Percentiles rank a stretch among this genome's conserved stretches.
Evolutionary conservation across 2,888 invertebrate genomes (phyloP).

Genomic region (Drosophila robusta): DNA sequence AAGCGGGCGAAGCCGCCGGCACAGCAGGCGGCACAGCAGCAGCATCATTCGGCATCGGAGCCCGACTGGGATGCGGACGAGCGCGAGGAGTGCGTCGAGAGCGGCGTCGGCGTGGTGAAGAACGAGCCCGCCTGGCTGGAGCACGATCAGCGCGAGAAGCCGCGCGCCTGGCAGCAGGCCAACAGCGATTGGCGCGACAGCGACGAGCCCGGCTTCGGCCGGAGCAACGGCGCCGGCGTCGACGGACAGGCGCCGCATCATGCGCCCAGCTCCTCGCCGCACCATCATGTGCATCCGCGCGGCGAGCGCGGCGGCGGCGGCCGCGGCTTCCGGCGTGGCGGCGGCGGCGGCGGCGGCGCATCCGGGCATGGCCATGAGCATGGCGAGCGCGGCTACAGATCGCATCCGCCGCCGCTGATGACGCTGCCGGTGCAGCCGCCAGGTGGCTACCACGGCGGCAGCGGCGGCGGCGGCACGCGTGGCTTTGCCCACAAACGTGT

Average conservation of each 20-base stretch:
- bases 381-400: conserved; percentile 77
- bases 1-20: conserved; percentile 63
- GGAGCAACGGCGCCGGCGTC: conserved; percentile 40
- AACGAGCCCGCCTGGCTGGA: conserved; percentile 71
- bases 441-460: conserved; percentile 68
- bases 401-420: conserved; percentile 83
- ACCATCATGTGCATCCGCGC: conserved; percentile 74
- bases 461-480: conserved; percentile 59
- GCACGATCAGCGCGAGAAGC: conserved; percentile 77
- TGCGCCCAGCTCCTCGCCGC: conserved; percentile 54
- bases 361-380: conserved; percentile 64
- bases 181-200: conserved; percentile 80
- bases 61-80: conserved; percentile 84
- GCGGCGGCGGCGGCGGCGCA: conserved; percentile 62
- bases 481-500: conserved; percentile 83
- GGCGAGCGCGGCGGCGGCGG: conserved; percentile 78
- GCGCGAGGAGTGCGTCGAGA: conserved; percentile 55
- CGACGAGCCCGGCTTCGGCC: conserved; percentile 58
- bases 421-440: conserved; percentile 80
- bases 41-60: conserved; percentile 80
- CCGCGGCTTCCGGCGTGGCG: conserved; percentile 69
- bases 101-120: conserved; percentile 39
- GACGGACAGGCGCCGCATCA: conserved; percentile 47
- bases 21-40: conserved; percentile 36
- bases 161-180: conserved; percentile 70